phyloP scores from a whole-genome alignment of 2,888 invertebrate species.

The Pterobdella sp. region DNA sequence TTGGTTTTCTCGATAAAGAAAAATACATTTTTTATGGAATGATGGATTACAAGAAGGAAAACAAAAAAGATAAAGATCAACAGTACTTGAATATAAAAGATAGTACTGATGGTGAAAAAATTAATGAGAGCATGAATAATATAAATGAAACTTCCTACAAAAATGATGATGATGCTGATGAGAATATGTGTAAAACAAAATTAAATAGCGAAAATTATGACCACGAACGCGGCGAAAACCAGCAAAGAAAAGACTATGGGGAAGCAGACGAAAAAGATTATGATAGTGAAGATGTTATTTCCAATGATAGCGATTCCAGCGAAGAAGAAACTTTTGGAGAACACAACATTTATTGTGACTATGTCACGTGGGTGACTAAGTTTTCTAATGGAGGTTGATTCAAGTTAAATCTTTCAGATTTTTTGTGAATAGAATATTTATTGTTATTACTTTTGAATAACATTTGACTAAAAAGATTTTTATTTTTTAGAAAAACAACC shows the following conservation, averaged over 20 bases:
- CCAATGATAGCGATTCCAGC: not conserved
- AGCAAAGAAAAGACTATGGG: not conserved
- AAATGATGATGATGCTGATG: not conserved
- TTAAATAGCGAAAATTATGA: no score
- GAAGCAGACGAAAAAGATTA: not conserved
- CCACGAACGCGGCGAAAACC: no score
- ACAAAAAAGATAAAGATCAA: no score
- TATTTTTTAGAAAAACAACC: no score
- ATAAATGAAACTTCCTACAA: not conserved
- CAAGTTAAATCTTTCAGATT: no score
- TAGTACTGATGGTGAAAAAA: not conserved
- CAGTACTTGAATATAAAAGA: no score
- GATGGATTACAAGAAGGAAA: not conserved
- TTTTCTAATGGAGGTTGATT: not conserved
- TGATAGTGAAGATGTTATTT: not conserved
- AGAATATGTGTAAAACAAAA: no score
- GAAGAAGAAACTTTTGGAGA: not conserved
- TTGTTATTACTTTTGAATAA: no score
- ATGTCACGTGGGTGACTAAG: not conserved
- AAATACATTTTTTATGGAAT: not conserved
- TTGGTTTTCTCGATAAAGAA: not conserved
- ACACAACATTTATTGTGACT: not conserved
- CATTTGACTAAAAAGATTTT: no score
- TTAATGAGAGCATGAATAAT: not conserved
- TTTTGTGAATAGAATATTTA: no score